Percentiles rank a stretch among this genome's conserved stretches.
Conservation (phyloP, 2,888 invertebrate species). For the Mactromeris polynyma region DNA sequence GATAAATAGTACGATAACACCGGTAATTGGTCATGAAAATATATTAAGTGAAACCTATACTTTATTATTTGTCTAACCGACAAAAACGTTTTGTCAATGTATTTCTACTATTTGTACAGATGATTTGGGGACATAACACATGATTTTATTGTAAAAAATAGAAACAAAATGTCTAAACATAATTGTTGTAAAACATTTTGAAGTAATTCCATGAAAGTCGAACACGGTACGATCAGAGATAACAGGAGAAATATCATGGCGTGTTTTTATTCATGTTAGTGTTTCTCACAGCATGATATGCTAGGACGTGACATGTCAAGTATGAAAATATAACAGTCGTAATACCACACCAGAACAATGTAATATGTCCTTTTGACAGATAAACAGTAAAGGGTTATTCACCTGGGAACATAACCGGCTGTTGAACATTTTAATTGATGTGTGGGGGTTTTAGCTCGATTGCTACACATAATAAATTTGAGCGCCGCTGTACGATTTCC, state of each 20-base stretch:
- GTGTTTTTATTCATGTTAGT: not conserved
- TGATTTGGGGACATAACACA: too few relatives aligned
- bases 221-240: not conserved
- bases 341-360: not conserved
- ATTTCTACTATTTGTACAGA: not conserved
- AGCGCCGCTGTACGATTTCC: too few relatives aligned
- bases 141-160: too few relatives aligned
- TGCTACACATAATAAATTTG: too few relatives aligned
- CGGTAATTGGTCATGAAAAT: conserved; percentile 9
- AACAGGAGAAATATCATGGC: not conserved
- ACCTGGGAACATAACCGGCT: too few relatives aligned
- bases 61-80: not conserved
- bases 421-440: too few relatives aligned
- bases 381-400: too few relatives aligned
- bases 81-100: not conserved
- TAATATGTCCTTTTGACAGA: not conserved
- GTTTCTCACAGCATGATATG: not conserved
- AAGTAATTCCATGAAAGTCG: not conserved
- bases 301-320: not conserved
- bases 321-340: not conserved
- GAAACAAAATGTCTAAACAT: not conserved
- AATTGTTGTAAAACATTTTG: not conserved
- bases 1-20: not conserved
- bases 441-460: too few relatives aligned
- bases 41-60: not conserved